Conservation (phyloP, 1,140 invertebrate genomes). For the Formica exsecta region DNA sequence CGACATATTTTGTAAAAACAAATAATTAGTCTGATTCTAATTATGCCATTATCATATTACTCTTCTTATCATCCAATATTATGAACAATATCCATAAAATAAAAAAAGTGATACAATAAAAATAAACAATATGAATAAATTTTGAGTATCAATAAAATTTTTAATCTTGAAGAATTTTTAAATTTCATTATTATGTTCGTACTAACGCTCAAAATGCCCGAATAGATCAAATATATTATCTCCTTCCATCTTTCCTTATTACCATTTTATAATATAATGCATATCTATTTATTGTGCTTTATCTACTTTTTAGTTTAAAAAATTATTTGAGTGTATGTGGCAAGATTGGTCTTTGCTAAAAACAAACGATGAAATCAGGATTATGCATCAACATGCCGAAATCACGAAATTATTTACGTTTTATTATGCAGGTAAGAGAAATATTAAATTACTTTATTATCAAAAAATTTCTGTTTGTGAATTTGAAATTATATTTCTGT, state of each 20-base stretch:
- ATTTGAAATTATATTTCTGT: not conserved
- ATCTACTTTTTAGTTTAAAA: constrained; percentile 7
- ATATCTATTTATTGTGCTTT: not conserved
- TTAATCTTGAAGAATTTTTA: not conserved
- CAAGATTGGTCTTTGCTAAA: constrained; percentile 33
- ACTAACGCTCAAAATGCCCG: too few relatives aligned
- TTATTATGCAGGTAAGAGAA: not conserved
- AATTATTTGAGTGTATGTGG: constrained; percentile 14
- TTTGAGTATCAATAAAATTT: too few relatives aligned
- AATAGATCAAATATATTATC: not conserved
- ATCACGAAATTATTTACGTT: not conserved
- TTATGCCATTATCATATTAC: not conserved
- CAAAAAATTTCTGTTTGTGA: not conserved
- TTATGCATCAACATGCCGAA: constrained; percentile 23
- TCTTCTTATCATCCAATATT: not conserved
- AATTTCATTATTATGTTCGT: not conserved
- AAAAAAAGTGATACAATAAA: not conserved
- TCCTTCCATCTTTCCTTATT: not conserved
- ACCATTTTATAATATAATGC: not conserved
- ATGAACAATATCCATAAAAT: not conserved
- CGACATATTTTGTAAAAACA: too few relatives aligned
- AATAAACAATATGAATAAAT: too few relatives aligned
- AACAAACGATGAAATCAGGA: not conserved
- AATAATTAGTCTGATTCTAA: not conserved
- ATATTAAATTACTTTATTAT: not conserved